Conservation (phyloP, 2,113 vertebrate genomes). For the Anser brachyrhynchus region DNA sequence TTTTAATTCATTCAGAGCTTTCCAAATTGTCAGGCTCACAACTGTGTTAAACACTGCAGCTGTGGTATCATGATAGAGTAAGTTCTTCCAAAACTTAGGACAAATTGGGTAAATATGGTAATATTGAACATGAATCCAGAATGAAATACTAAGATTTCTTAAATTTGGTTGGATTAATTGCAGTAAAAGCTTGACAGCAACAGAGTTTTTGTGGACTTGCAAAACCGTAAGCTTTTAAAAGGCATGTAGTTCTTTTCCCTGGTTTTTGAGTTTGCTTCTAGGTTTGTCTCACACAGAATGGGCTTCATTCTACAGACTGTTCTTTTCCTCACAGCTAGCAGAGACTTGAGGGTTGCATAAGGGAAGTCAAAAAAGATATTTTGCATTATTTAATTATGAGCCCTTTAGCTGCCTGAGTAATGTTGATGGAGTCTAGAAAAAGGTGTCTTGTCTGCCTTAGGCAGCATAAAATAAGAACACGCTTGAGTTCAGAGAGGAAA, state of each 20-base stretch:
- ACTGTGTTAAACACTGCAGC: not conserved
- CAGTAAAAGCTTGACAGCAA: not conserved
- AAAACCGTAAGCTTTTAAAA: not conserved
- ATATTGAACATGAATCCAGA: not conserved
- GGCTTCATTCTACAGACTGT: not conserved
- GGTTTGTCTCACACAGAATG: not conserved
- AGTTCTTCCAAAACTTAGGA: not conserved
- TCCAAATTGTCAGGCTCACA: not conserved
- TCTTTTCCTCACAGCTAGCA: not conserved
- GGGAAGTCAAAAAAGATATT: conserved; percentile 1
- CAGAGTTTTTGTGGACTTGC: not conserved
- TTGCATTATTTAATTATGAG: conserved; percentile 35
- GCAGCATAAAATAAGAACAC: not conserved
- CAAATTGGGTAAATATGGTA: not conserved
- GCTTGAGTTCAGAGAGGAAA: not conserved
- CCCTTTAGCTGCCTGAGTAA: not conserved
- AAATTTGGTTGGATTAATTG: not conserved
- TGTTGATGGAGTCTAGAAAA: conserved; percentile 4
- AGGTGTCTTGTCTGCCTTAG: conserved; percentile 16
- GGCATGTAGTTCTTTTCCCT: not conserved
- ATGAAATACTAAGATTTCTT: not conserved
- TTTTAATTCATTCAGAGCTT: not conserved
- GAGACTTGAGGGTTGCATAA: not conserved
- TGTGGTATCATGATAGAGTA: not conserved
- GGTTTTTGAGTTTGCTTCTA: not conserved